These are phyloP conservation scores for Poeciliopsis presidionis DNA, from an alignment of 2,797 vertebrate species.

Conservation along the genomic window DNA sequence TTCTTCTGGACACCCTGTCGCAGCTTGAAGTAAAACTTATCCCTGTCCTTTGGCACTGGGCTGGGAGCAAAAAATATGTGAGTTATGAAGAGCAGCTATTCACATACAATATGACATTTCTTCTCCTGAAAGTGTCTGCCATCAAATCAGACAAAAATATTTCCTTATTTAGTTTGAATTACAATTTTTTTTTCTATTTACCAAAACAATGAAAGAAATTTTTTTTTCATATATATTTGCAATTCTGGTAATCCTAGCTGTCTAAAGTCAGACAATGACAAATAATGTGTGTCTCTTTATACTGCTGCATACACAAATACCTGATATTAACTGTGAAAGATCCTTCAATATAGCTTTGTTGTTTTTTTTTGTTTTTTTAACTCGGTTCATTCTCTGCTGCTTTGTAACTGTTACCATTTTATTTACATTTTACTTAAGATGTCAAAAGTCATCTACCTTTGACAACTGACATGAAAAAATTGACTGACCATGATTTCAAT, in stretches of 20 bases:
- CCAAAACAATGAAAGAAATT: neutral
- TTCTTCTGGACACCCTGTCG: slow-evolving; percentile 95
- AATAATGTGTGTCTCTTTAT: neutral
- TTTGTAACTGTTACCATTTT: too few species aligned
- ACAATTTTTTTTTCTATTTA: neutral
- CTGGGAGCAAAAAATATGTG: slow-evolving; percentile 67
- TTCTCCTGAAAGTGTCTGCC: neutral
- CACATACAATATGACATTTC: neutral
- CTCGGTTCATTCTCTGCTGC: too few species aligned
- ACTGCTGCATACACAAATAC: neutral
- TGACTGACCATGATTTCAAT: neutral
- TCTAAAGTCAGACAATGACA: neutral
- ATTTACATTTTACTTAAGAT: neutral
- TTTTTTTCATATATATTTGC: neutral
- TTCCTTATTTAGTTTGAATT: neutral
- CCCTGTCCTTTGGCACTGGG: slow-evolving; percentile 96
- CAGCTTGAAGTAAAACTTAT: slow-evolving; percentile 97
- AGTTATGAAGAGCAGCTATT: neutral
- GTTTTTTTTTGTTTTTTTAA: too few species aligned
- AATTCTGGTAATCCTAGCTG: neutral
- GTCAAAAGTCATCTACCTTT: neutral
- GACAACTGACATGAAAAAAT: neutral
- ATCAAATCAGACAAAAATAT: neutral
- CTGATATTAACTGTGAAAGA: neutral
- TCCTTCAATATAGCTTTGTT: too few species aligned